Evolutionary conservation across 2,888 invertebrate species (phyloP), one percentile per base, ranked within the genome.

Genomic region (Caenorhabditis wallacei): DNA sequence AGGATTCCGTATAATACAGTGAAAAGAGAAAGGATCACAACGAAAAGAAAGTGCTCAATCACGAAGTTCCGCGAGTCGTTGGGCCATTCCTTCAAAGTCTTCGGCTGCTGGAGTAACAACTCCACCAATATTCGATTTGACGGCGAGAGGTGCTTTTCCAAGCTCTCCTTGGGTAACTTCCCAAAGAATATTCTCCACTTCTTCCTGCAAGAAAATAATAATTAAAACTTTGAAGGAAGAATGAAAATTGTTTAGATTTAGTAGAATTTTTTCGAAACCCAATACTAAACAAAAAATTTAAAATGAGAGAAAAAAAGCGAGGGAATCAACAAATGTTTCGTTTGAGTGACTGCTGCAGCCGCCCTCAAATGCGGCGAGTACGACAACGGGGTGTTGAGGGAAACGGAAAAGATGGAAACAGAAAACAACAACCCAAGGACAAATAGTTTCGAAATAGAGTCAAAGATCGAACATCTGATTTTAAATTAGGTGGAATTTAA

Each of bases 131-230:
- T 83, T 75, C 64, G 80, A 85, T 66, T 83, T 86, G 53, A 86
- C 84, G 1, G 90, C 91, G 1, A 79, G 70, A 0, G 91, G 91
- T 7, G 91, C 90, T 76, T 88, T 89, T 46, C 90, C 90, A 54
- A 91, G 85, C 70, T 91, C 90, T 54, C 90, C 91, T 46, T 87
- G 87, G 0, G 91, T 91, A 35, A 91, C 89, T 80, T 91, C 91
- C 88, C 89, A 91, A 8, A 91, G 87, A n/a, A 91, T 88, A 51
- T 87, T 87, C 63, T 91, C 91, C 8, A 91, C 89, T 82, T 91
- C 91, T 56, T 87, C 88, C 88, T 90, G 75, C 69, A 89, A 80
- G 53, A 37, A 53, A 16, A 30, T 30, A 30, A 30, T 30, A n/a
- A n/a, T 30, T 30, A 5, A 30, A 8, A 30, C 37, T 64, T 24